A percentile compares a stretch with the other conserved stretches of the same genome.
These are phyloP conservation scores for Meliscaeva auricollis DNA, from an alignment of 2,888 invertebrate genomes.

Conservation along the genomic window DNA sequence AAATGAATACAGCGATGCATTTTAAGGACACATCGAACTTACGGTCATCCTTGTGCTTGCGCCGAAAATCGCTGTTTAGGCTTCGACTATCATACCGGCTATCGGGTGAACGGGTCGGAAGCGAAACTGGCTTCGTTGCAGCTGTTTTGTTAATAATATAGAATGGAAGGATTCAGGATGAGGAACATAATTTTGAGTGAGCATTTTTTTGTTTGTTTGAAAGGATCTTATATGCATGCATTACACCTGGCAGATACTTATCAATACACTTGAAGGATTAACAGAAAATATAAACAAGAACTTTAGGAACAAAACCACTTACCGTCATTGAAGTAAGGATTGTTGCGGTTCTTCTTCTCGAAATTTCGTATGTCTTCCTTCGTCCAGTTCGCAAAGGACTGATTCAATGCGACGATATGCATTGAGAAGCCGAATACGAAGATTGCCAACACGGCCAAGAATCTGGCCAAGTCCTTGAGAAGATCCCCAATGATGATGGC, in stretches of 20 bases:
- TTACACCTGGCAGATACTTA: constrained; percentile 82
- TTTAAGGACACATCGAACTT: constrained; percentile 83
- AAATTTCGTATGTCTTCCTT: constrained; percentile 87
- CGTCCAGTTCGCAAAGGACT: constrained; percentile 92
- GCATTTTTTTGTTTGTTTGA: constrained; percentile 22
- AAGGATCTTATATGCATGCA: constrained; percentile 62
- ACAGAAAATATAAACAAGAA: constrained; percentile 40
- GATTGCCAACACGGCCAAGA: constrained; percentile 98
- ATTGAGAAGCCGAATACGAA: constrained; percentile 99
- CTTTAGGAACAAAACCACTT: constrained; percentile 82
- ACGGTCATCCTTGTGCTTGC: constrained; percentile 88
- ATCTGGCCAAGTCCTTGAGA: constrained; percentile 97
- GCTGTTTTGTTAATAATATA: constrained; percentile 52
- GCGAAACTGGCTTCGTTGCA: constrained; percentile 69
- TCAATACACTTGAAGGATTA: constrained; percentile 79
- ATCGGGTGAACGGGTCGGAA: constrained; percentile 81
- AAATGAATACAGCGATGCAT: constrained; percentile 74
- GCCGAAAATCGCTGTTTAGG: constrained; percentile 85
- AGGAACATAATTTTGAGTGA: too few species aligned
- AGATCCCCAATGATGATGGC: constrained; percentile 99
- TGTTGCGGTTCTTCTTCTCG: constrained; percentile 85
- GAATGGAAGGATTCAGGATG: constrained; percentile 70
- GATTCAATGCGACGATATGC: constrained; percentile 97
- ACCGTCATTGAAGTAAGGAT: constrained; percentile 90
- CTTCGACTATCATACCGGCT: constrained; percentile 83